phyloP scores from a whole-genome alignment of 2,888 invertebrate species.

The Pharmacophagus antenor region DNA sequence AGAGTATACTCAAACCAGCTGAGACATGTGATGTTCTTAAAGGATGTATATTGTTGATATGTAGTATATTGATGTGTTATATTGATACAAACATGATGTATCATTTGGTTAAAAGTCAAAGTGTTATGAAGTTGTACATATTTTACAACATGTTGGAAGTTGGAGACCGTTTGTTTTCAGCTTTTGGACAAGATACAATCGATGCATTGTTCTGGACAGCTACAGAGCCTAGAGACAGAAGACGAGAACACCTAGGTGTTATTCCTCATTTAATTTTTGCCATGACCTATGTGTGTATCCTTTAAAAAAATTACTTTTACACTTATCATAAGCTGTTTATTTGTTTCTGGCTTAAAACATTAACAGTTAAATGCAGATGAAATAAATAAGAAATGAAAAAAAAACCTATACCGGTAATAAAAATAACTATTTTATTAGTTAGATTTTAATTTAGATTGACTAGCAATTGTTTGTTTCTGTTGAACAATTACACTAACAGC shows the following conservation, averaged over 20 bases:
- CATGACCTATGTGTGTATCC: conserved; percentile 96
- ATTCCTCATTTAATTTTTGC: conserved; percentile 95
- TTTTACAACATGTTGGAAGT: conserved; percentile 99
- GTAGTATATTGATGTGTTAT: conserved; percentile 91
- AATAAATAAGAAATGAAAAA: too few species aligned
- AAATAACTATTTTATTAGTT: too few species aligned
- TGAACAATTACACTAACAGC: too few species aligned
- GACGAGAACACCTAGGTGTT: conserved; percentile 91
- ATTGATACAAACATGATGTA: conserved; percentile 99
- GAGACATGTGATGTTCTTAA: conserved; percentile 98
- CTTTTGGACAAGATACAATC: conserved; percentile 98
- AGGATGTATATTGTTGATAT: conserved; percentile 91
- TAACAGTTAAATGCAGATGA: too few species aligned
- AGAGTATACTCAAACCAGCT: conserved; percentile 88
- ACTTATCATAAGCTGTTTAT: too few species aligned
- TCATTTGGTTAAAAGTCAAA: conserved; percentile 97
- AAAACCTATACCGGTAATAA: too few species aligned
- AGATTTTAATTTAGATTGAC: too few species aligned
- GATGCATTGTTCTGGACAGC: conserved; percentile 99
- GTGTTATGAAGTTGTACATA: conserved; percentile 99
- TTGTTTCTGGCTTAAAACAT: too few species aligned
- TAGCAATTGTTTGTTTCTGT: too few species aligned
- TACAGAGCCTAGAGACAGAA: conserved; percentile 93
- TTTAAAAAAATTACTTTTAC: too few species aligned
- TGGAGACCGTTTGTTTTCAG: conserved; percentile 96